Base-by-base conservation (phyloP, 2,797 vertebrate species). In the Scleropages formosus region DNA sequence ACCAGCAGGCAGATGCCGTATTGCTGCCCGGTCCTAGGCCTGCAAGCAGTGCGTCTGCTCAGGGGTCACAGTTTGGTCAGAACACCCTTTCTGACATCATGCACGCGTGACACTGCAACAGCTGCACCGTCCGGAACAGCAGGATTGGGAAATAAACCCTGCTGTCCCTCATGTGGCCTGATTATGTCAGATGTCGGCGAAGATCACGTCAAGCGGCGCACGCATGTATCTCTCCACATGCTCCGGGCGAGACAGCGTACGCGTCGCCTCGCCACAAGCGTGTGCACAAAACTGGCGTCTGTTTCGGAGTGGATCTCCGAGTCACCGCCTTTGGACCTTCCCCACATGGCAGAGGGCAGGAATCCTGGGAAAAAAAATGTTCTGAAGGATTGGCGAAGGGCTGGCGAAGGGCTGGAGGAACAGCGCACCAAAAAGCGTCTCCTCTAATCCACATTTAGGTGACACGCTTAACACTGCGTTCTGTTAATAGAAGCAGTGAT, bases 121-220 rank as follows among this genome's bases (percentile, higher is more conserved):
- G 44, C 39, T 22, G 44, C 11, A 44, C 51, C 68, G 66, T 49
- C 31, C 9, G 49, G 13, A 68, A 68, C 6, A 68, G 6, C 8
- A 47, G 44, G 44, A 1, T 68, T 49, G 11, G 20, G 16, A 49
- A 24, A 73, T 63, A 61, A 64, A 73, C 49, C n/a, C 44, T 11
- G 56, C 26, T 16, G 26, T 58, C 46, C 18, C 47, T 51, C 12
- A 49, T 69, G 22, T 60, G 71, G 73, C 9, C n/a, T 44, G 31
- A 73, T 62, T 62, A 22, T 62, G 39, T 47, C 59, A 31, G 44
- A 73, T 60, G n/a, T 62, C 71, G 73, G 20, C 46, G 47, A 16
- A 46, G 58, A 60, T 62, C 12, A 61, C 15, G n/a, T 62, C 27
- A 62, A 6, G 27, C 18, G 13, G 58, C 9, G 22, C 59, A 4